A percentile compares a stretch with the other conserved stretches of the same genome.
Evolutionary conservation across 1,140 invertebrate genomes (phyloP).

Genomic region (Bathynomus jamesi): DNA sequence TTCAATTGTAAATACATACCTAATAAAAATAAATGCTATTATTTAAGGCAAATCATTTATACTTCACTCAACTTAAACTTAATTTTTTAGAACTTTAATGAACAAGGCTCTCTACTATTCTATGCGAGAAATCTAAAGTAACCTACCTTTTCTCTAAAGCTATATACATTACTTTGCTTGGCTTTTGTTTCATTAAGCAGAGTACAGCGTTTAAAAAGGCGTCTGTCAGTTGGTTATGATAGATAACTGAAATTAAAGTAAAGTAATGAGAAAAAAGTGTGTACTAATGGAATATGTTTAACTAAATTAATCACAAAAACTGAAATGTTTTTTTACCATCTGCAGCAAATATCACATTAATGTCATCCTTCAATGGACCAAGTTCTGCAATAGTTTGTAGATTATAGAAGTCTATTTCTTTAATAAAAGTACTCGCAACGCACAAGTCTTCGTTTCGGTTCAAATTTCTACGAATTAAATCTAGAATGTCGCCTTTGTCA

Average conservation of each 20-base stretch:
- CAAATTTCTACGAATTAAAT: conserved; percentile 61
- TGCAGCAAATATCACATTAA: conserved; percentile 61
- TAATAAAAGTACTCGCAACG: conserved; percentile 48
- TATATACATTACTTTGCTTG: conserved; percentile 59
- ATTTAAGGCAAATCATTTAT: background rate
- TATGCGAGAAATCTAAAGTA: background rate
- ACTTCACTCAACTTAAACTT: background rate
- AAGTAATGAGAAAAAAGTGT: too few relatives aligned
- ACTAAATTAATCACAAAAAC: too few relatives aligned
- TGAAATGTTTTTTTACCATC: too few relatives aligned
- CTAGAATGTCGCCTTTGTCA: conserved; percentile 62
- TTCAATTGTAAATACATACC: conserved; percentile 69
- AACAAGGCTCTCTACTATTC: background rate
- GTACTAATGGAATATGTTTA: too few relatives aligned
- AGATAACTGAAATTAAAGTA: conserved; percentile 52
- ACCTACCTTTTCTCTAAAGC: conserved; percentile 61
- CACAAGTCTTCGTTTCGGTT: conserved; percentile 54
- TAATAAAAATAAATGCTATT: conserved; percentile 36
- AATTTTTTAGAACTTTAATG: too few relatives aligned
- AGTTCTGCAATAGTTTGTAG: conserved; percentile 38
- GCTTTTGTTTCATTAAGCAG: conserved; percentile 54
- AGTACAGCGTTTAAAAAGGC: conserved; percentile 67
- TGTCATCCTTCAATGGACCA: conserved; percentile 46
- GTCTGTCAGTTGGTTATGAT: conserved; percentile 73
- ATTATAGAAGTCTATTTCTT: conserved; percentile 56